Percentiles rank a stretch among this genome's conserved stretches.
Conservation (phyloP, 2,888 invertebrate species). For the Microchrysa polita region DNA sequence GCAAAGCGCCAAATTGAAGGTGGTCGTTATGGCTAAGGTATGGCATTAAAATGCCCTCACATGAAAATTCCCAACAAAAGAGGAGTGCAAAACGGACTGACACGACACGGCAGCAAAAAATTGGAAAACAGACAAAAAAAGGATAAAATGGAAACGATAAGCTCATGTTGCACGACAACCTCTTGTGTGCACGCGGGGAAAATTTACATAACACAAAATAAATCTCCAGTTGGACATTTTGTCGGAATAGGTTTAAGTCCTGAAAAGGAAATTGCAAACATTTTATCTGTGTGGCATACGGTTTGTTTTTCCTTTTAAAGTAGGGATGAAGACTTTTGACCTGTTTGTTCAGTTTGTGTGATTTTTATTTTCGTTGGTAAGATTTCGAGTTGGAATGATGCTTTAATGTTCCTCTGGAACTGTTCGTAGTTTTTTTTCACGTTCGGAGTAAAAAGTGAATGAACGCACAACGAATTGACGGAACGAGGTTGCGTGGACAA, state of each 20-base stretch:
- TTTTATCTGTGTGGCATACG: slow-evolving; percentile 40
- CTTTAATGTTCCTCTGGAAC: too few species aligned
- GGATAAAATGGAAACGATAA: slow-evolving; percentile 41
- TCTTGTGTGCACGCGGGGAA: slow-evolving; percentile 30
- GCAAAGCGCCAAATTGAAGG: slow-evolving; percentile 5
- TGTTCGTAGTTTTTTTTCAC: too few species aligned
- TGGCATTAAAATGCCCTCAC: slow-evolving; percentile 28
- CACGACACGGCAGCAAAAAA: neutral
- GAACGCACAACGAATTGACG: too few species aligned
- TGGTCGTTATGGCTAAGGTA: neutral
- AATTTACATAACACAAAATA: slow-evolving; percentile 44
- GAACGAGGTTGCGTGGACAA: too few species aligned
- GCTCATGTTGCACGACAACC: slow-evolving; percentile 43
- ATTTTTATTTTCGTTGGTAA: too few species aligned
- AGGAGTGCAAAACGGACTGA: neutral
- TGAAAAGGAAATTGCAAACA: slow-evolving; percentile 37
- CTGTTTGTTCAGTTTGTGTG: too few species aligned
- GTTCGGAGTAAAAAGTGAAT: neutral
- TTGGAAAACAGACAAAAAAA: slow-evolving; percentile 8
- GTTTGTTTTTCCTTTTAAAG: neutral
- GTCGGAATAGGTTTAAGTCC: slow-evolving; percentile 26
- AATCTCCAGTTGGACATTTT: slow-evolving; percentile 44
- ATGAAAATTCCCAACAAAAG: neutral
- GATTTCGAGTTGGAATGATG: too few species aligned
- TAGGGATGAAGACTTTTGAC: too few species aligned